Evolutionary conservation across 2,113 vertebrate genomes (phyloP), one percentile per base, ranked within the genome.

Genomic region (Acrocephalus arundinaceus): DNA sequence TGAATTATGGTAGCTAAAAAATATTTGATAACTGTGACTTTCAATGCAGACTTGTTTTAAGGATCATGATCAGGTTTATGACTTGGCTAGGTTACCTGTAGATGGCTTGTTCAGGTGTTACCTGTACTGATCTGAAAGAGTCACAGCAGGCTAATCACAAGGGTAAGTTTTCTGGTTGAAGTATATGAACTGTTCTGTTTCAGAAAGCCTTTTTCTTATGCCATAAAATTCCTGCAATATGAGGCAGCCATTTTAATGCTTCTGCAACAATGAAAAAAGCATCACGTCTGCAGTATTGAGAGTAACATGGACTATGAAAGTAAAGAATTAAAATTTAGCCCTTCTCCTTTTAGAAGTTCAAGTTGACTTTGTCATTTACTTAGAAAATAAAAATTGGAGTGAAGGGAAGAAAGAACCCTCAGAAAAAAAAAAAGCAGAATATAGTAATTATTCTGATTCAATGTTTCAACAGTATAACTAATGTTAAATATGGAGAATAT

Each of bases 191-290:
- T 48, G 17, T 55, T 91, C 68, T 70, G 27, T 43, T 93, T 89
- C 57, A 91, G 59, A 90, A 94, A 76, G 11, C 23, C 51, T 87
- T 95, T 95, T 80, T 74, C 76, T 72, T 84, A 17, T 43, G 20
- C 35, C 81, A 28, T 72, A 89, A 89, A 90, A 63, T 57, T 33
- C 30, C 58, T 84, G 43, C 65, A 89, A 37, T 7, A 10, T 16
- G 14, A 89, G n/a, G 88, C 80, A 92, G 75, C 57, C 84, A 82
- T 93, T 91, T 95, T 93, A 92, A 54, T 81, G 33, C 21, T 90
- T 85, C 77, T 75, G 43, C 22, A 73, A 39, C 18, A 67, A 59
- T 37, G 72, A 90, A 54, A 74, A 4, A 81, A 85, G 17, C 23
- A 74, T 63, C 21, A 55, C 5, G 2, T 65, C 57, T 71, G 27